Base-by-base conservation (phyloP, 2,888 invertebrate genomes). In the Epistrophe grossulariae region DNA sequence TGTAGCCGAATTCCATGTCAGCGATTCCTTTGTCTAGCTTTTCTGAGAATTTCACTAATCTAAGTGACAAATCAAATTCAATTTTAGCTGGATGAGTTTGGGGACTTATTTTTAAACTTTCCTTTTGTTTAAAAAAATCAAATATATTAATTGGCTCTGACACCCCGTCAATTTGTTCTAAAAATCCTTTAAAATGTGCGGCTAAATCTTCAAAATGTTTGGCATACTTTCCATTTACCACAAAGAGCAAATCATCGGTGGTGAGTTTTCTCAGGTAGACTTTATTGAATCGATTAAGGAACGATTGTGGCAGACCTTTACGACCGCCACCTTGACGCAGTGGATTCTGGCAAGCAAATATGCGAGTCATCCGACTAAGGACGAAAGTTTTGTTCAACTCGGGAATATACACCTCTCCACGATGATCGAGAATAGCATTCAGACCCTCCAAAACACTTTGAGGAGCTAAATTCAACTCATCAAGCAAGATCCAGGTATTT, bases 331-430 rank as follows among this genome's bases (percentile, higher is more conserved):
- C 99, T 94, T 99, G 98, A 90, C 96, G 95, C 52, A 98, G 93
- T 0, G 99, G 99, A 94, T 99, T 99, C 93, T 99, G 99, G 90
- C 99, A 99, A 0, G 97, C 99, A 92, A 99, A 99, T 68, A 99
- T 94, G 89, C 97, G 95, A 0, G 99, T 99, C 89, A 95, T 94
- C 77, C 93, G 92, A 91, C 94, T 95, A 0, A 99, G 95, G 84
- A 94, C 94, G 91, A 99, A 99, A 0, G 96, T 96, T 92, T 95
- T 96, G 64, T 97, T 97, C 13, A 99, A 93, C 93, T 99, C 99
- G 0, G 99, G 98, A 79, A 99, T 97, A 91, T 95, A 99, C 28
- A 99, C 96, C 93, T 99, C 98, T 0, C 98, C 98, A 90, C 99
- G 95, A 92, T 99, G 99, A 94, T 99, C 99, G 77, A 99, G 94